Percentiles rank a stretch among this genome's conserved stretches.
phyloP scores from a whole-genome alignment of 2,888 invertebrate genomes.

The Zele albiditarsus region DNA sequence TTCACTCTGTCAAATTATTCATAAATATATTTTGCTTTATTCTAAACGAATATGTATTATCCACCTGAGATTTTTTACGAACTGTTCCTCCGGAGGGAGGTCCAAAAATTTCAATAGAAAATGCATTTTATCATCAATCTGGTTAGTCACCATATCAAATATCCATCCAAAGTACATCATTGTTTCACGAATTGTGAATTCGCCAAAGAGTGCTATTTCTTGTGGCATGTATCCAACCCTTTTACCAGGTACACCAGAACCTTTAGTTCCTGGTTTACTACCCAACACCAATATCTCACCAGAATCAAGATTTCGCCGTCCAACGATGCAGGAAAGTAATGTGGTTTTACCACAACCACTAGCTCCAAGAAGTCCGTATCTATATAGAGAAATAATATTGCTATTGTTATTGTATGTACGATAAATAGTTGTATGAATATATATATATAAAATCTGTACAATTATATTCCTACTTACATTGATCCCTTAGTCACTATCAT shows the following conservation, averaged over 20 bases:
- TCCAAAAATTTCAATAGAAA: slow-evolving; percentile 93
- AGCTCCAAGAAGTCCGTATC: slow-evolving; percentile 94
- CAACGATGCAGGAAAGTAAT: slow-evolving; percentile 92
- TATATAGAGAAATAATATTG: slow-evolving; percentile 72
- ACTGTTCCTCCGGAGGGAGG: slow-evolving; percentile 88
- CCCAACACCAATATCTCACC: slow-evolving; percentile 94
- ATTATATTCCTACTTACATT: slow-evolving; percentile 82
- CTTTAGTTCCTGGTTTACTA: slow-evolving; percentile 90
- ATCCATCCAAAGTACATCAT: slow-evolving; percentile 98
- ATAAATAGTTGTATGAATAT: background rate
- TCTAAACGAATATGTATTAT: slow-evolving; percentile 7
- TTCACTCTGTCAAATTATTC: background rate
- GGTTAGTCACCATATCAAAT: slow-evolving; percentile 90
- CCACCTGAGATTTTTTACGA: slow-evolving; percentile 84
- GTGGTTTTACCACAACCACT: slow-evolving; percentile 99
- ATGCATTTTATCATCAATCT: slow-evolving; percentile 86
- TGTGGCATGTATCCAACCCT: slow-evolving; percentile 98
- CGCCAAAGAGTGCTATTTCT: slow-evolving; percentile 91
- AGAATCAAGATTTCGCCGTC: slow-evolving; percentile 86
- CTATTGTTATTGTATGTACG: too few relatives aligned
- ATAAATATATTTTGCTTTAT: slow-evolving; percentile 5
- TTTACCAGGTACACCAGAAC: slow-evolving; percentile 93
- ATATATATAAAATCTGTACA: too few relatives aligned
- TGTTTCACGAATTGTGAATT: slow-evolving; percentile 95
- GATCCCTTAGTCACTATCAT: slow-evolving; percentile 96